Base-by-base conservation (phyloP, 1,140 invertebrate genomes). In the Saccostrea echinata region DNA sequence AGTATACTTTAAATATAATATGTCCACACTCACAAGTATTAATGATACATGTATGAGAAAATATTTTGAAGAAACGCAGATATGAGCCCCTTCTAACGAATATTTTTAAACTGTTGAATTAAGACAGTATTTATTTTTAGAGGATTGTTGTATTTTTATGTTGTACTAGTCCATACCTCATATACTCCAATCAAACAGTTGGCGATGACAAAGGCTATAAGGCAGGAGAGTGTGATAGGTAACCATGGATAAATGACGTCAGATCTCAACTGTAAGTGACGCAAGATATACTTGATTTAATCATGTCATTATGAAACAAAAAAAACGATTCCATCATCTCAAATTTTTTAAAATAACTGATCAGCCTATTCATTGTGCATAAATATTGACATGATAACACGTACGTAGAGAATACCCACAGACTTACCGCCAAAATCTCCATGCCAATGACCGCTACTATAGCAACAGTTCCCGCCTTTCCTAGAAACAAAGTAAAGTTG, bases 141-240 rank as follows among this genome's bases (percentile, higher is more conserved):
- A n/a, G n/a, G n/a, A n/a, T n/a, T n/a, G n/a, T n/a, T n/a, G n/a
- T n/a, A n/a, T n/a, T n/a, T n/a, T 43, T 43, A 43, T 43, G 43
- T 9, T 6, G 16, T 24, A 30, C 27, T 80, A 30, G 27, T 16
- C 18, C 94, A 94, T 94, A 98, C 98, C 96, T 99, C 98, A 93
- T 98, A 99, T 13, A 99, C 96, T 0, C 97, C 98, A 27, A 99
- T 96, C 51, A 99, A 97, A 94, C 97, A 98, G 92, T 98, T 97
- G 30, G 98, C 97, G 85, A 98, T 97, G 92, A 99, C 97, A 94
- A 98, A 99, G 0, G 98, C 96, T 94, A 98, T 98, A 24, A 99
- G 94, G 88, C 97, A 97, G 11, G 97, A 97, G 55, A 98, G 94
- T 9, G 98, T 96, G 1, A 98, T 97, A 0, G 98, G 98, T 9